Evolutionary conservation across 2,113 vertebrate genomes (phyloP), one percentile per base, ranked within the genome.

Genomic region (Murina feae): DNA sequence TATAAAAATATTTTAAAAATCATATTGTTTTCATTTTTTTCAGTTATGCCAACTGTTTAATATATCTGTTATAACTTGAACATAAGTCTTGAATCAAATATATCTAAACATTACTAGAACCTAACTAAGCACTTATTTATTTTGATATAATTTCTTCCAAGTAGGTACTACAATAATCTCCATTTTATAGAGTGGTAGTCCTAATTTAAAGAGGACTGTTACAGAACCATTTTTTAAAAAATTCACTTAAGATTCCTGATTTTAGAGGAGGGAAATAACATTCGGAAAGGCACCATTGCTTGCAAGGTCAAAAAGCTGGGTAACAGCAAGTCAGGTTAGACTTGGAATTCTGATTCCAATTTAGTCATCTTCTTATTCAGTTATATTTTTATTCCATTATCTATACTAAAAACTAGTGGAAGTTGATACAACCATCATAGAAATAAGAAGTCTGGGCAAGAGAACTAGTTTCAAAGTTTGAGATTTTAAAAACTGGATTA

Each of bases 1-100:
- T 81, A 69, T 86, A 87, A 60, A 95, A 95, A 86, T 88, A 80
- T 65, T 96, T 95, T 5, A 60, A 94, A 97, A 97, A 98, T 94
- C 91, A 94, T 90, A 93, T 81, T 96, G 76, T 85, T 35, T 49
- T 71, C 49, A 86, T 83, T 95, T 95, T 89, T 89, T 86, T 95
- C 49, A 88, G 49, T 92, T 94, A 66, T 93, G 60, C 65, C 78
- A 84, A 69, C 14, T 91, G 16, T 81, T 96, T 95, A 86, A 94
- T 53, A 4, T 76, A 14, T 71, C 39, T 84, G 28, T 87, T 44
- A 94, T 87, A 81, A 87, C 23, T 71, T 83, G 74, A 86, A 91
- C 86, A 49, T n/a, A 44, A 5, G 11, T 69, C 44, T 79, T 42
- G 49, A 93, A 35, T 76, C 21, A 93, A 84, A 87, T n/a, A 51